A percentile compares a stretch with the other conserved stretches of the same genome.
These are phyloP conservation scores for Andrena bicolor DNA, from an alignment of 2,888 invertebrate species.

Conservation along the genomic window DNA sequence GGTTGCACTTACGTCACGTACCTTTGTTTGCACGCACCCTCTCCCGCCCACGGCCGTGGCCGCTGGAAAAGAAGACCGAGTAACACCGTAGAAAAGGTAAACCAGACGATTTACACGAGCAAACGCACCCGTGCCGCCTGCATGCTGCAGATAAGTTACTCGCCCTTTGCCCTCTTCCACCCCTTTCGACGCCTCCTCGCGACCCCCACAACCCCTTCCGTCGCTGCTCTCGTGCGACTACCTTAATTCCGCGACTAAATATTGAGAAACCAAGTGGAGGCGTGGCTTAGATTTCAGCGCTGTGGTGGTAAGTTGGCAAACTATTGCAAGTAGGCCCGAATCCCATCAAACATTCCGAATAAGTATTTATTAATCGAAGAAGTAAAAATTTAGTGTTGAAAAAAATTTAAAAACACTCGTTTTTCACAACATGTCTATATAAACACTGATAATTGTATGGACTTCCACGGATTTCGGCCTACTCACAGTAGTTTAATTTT, in stretches of 20 bases:
- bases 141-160: conserved; percentile 67
- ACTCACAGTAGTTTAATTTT: too few species aligned
- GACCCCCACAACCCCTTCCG: neutral
- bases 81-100: conserved; percentile 60
- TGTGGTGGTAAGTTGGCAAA: too few species aligned
- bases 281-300: too few species aligned
- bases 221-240: neutral
- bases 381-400: too few species aligned
- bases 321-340: too few species aligned
- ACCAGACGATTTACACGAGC: conserved; percentile 70
- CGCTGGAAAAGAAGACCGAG: conserved; percentile 49
- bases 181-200: neutral
- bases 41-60: conserved; percentile 6
- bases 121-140: conserved; percentile 67
- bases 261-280: too few species aligned
- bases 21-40: conserved; percentile 53
- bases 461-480: too few species aligned
- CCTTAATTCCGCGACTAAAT: conserved; percentile 15
- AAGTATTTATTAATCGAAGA: too few species aligned
- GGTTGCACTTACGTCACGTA: conserved; percentile 57
- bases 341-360: too few species aligned
- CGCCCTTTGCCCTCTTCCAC: neutral
- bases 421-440: too few species aligned
- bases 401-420: too few species aligned
- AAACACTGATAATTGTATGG: too few species aligned